A percentile compares a stretch with the other conserved stretches of the same genome.
These are phyloP conservation scores for Acrobasis consociella DNA, from an alignment of 2,888 invertebrate genomes.

Conservation along the genomic window DNA sequence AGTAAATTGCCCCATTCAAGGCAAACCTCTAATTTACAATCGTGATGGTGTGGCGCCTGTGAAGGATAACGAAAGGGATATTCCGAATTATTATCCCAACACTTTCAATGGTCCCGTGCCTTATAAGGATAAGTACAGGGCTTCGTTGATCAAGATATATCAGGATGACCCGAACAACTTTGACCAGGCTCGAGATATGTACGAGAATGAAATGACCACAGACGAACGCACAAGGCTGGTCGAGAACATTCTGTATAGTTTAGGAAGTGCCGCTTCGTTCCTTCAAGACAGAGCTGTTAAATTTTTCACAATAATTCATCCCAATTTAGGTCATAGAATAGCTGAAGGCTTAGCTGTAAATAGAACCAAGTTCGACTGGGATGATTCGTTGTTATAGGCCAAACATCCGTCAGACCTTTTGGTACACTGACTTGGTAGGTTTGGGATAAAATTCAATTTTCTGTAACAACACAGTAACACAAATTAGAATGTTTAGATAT, in stretches of 20 bases:
- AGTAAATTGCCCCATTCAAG: slow-evolving; percentile 93
- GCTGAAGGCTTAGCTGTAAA: slow-evolving; percentile 46
- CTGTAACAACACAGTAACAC: too few species aligned
- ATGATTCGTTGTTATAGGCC: slow-evolving; percentile 27
- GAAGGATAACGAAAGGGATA: slow-evolving; percentile 88
- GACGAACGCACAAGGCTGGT: slow-evolving; percentile 87
- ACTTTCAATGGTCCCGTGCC: slow-evolving; percentile 92
- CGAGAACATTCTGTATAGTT: slow-evolving; percentile 88
- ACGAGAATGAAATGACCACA: slow-evolving; percentile 87
- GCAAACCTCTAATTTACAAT: slow-evolving; percentile 86
- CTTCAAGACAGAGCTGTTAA: slow-evolving; percentile 84
- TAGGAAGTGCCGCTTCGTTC: slow-evolving; percentile 86
- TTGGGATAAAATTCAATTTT: too few species aligned
- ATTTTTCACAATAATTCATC: slow-evolving; percentile 90
- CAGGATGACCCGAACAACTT: slow-evolving; percentile 93
- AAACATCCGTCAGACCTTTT: too few species aligned
- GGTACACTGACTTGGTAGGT: too few species aligned
- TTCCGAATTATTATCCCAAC: slow-evolving; percentile 96
- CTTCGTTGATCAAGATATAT: slow-evolving; percentile 74
- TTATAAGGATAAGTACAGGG: slow-evolving; percentile 79
- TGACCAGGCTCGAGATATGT: slow-evolving; percentile 90
- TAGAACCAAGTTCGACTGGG: slow-evolving; percentile 43
- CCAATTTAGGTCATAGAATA: slow-evolving; percentile 86
- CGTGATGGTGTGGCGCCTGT: slow-evolving; percentile 90
- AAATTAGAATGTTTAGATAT: too few species aligned